Conservation (phyloP, 1,140 invertebrate genomes). For the Saccostrea glomerata region DNA sequence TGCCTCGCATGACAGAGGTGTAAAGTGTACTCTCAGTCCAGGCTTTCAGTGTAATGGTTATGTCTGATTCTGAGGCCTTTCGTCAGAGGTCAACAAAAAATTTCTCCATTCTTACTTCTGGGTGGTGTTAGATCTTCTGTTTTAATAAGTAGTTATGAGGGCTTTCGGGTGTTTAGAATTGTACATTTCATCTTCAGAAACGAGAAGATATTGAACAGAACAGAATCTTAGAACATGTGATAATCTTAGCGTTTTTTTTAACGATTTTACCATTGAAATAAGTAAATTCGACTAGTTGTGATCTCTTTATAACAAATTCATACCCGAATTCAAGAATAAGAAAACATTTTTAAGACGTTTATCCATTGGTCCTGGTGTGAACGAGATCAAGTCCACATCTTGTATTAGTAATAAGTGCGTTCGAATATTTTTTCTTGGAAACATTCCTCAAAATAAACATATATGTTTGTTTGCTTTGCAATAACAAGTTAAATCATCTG, state of each 20-base stretch:
- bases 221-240: no score
- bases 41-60: slow-evolving; percentile 27
- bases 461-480: slow-evolving; percentile 10
- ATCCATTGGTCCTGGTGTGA: no score
- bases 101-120: neutral
- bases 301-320: no score
- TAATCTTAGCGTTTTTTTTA: no score
- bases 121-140: neutral
- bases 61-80: neutral
- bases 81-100: neutral
- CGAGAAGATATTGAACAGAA: no score
- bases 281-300: no score
- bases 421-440: neutral
- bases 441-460: slow-evolving; percentile 35
- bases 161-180: no score
- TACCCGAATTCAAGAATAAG: no score
- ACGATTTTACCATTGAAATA: no score
- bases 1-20: slow-evolving; percentile 1
- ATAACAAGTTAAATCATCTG: slow-evolving; percentile 34
- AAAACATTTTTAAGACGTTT: no score
- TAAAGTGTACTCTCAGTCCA: neutral
- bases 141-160: no score
- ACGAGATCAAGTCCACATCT: neutral
- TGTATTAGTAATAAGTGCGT: slow-evolving; percentile 2
- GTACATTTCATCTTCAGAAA: no score